Evolutionary conservation across 2,888 invertebrate genomes (phyloP), one percentile per base, ranked within the genome.

Genomic region (Chrysina gloriosa): DNA sequence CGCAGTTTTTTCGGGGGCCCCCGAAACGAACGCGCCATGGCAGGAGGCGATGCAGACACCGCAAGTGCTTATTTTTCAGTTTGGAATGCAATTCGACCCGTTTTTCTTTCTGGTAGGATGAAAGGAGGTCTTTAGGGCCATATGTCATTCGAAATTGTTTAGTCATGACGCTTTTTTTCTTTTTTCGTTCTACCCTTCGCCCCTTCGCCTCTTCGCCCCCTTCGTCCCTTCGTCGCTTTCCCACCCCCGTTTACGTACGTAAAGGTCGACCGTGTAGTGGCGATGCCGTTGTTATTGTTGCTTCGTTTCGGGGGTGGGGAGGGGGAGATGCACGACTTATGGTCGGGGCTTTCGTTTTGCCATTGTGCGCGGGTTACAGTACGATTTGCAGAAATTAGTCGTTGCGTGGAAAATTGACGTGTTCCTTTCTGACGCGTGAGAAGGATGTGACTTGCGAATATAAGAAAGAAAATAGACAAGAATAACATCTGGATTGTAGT

Each of bases 101-200:
- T 65, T 65, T 65, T 52, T 34, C 25, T 54, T 16, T 56, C 9
- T 23, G 36, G 27, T 56, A 21, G 56, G 21, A 23, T 65, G 65
- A 65, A 65, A 65, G 65, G 65, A 65, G 65, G 65, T 65, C 68
- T 70, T 70, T 68, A 31, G 63, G 69, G 65, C 73, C 73, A 73
- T 73, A 71, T 73, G 73, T 73, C 73, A 73, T 71, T 73, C 68
- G 71, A 56, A 70, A 71, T 69, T 71, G 72, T 72, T 71, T 66
- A 72, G 72, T 72, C 72, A 72, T 71, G 70, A 72, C 71, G 71
- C 69, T 65, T 56, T 56, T 39, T 39, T 56, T n/a, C n/a, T 56
- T 56, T 14, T 68, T 69, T 69, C 21, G 7, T 19, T n/a, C 54
- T 31, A 19, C 21, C 34, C 7, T 5, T 45, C 25, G 48, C 52